phyloP scores from a whole-genome alignment of 1,140 invertebrate genomes.

The Augochlora pura region DNA sequence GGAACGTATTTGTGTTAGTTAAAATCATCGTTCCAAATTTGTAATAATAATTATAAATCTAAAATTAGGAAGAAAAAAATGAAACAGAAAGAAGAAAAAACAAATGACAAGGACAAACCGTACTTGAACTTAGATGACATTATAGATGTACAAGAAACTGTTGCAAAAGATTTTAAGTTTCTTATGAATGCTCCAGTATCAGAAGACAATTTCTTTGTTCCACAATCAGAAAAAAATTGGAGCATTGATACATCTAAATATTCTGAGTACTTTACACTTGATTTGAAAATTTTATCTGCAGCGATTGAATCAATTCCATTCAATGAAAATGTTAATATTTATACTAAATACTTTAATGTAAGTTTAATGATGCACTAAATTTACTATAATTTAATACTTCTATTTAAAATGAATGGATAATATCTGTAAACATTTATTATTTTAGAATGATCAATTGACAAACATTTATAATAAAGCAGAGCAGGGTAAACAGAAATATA shows the following conservation, averaged over 20 bases:
- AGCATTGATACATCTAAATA: constrained; percentile 58
- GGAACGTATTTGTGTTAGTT: too few relatives aligned
- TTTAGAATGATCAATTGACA: constrained; percentile 67
- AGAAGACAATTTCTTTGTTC: constrained; percentile 57
- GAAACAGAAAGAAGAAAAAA: not conserved
- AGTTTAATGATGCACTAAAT: constrained; percentile 31
- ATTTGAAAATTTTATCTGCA: constrained; percentile 60
- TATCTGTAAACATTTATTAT: constrained; percentile 14
- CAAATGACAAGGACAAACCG: not conserved
- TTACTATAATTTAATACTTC: too few relatives aligned
- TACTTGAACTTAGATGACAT: constrained; percentile 16
- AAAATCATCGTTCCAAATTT: not conserved
- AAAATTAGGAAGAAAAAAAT: constrained; percentile 3
- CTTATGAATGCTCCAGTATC: constrained; percentile 59
- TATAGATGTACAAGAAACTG: constrained; percentile 6
- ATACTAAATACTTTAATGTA: constrained; percentile 67
- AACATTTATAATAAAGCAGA: constrained; percentile 63
- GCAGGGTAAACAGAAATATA: constrained; percentile 50
- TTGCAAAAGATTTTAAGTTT: constrained; percentile 41
- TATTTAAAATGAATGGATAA: too few relatives aligned
- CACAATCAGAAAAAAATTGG: constrained; percentile 67
- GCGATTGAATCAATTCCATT: constrained; percentile 67
- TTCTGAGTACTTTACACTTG: constrained; percentile 64
- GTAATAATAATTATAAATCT: not conserved
- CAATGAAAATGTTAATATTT: constrained; percentile 58